Evolutionary conservation across 2,888 invertebrate genomes (phyloP).

Genomic region (Urechis unicinctus): DNA sequence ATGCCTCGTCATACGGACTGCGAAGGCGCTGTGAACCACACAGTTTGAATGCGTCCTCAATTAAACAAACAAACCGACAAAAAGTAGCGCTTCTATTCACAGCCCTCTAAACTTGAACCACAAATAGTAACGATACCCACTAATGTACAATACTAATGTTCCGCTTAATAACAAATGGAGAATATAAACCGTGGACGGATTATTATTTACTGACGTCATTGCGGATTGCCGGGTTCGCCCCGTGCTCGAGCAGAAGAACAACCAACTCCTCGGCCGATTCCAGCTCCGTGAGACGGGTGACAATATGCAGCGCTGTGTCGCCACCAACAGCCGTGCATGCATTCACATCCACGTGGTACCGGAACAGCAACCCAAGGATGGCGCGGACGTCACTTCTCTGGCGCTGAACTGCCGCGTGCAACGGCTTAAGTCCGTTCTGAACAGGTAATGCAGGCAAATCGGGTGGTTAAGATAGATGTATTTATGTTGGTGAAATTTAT

Average conservation of each 20-base stretch:
- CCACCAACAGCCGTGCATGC: not conserved
- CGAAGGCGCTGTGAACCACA: too few species aligned
- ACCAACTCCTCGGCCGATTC: not conserved
- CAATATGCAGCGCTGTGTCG: not conserved
- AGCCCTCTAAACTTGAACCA: too few species aligned
- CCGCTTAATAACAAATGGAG: too few species aligned
- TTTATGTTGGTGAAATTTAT: not conserved
- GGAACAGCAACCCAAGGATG: not conserved
- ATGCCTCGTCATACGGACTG: too few species aligned
- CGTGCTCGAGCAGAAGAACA: not conserved
- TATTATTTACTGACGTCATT: not conserved
- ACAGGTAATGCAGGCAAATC: not conserved
- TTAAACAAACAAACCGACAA: too few species aligned
- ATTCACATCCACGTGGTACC: not conserved
- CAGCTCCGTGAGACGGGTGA: not conserved
- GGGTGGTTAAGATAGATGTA: not conserved
- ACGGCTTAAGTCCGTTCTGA: not conserved
- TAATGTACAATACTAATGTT: too few species aligned
- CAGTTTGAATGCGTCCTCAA: too few species aligned
- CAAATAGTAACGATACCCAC: too few species aligned
- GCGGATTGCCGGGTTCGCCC: not conserved
- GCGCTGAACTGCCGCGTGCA: not conserved
- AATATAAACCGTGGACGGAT: too few species aligned
- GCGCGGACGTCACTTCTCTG: not conserved
- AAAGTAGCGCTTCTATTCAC: too few species aligned